Evolutionary conservation across 2,888 invertebrate species (phyloP).

Genomic region (Allolobophora icterica): DNA sequence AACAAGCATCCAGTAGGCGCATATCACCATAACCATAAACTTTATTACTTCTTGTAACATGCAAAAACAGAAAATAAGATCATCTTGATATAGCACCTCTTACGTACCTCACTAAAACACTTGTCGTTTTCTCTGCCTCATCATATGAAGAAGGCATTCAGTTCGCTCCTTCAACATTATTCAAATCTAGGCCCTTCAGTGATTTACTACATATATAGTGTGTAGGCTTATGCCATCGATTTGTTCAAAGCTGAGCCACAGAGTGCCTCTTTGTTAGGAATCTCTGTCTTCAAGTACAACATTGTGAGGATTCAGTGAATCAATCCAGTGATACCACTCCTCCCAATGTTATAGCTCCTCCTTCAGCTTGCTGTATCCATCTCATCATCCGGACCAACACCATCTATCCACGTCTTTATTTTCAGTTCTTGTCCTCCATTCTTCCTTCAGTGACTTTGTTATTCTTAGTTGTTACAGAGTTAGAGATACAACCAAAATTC

Average conservation of each 20-base stretch:
- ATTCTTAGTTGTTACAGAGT: neutral
- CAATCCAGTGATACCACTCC: neutral
- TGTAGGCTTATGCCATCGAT: neutral
- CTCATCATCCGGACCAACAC: too few relatives aligned
- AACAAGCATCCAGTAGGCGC: neutral
- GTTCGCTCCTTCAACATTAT: slow-evolving; percentile 17
- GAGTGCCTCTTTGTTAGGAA: too few relatives aligned
- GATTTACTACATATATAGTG: neutral
- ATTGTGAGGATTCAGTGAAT: neutral
- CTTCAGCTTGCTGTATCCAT: neutral
- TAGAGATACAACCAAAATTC: neutral
- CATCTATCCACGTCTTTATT: neutral
- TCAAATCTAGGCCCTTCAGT: neutral
- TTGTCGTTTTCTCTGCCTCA: neutral
- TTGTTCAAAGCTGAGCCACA: neutral
- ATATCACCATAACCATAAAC: too few relatives aligned
- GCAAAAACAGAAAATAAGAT: too few relatives aligned
- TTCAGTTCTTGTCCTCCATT: neutral
- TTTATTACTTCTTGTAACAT: too few relatives aligned
- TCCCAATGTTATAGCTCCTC: neutral
- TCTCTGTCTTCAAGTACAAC: neutral
- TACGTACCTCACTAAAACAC: too few relatives aligned
- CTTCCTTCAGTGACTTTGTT: neutral
- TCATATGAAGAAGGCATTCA: neutral
- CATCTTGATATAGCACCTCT: neutral